phyloP scores from a whole-genome alignment of 2,797 vertebrate genomes.

The Tapera naevia region DNA sequence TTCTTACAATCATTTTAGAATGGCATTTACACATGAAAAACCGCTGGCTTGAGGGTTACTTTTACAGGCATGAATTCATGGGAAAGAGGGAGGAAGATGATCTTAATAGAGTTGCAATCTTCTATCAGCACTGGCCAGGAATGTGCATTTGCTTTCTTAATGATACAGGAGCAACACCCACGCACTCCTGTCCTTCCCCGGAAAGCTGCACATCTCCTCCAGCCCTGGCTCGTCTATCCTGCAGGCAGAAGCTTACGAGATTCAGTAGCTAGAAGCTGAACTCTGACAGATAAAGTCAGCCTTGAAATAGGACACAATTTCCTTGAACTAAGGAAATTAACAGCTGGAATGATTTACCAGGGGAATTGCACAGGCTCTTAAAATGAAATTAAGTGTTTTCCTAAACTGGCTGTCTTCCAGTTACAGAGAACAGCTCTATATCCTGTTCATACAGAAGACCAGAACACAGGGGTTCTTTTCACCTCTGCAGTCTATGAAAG shows the following conservation, averaged over 20 bases:
- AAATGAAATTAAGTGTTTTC: conserved; percentile 41
- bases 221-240: neutral
- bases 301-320: neutral
- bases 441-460: neutral
- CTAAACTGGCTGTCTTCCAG: neutral
- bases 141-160: neutral
- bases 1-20: neutral
- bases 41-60: neutral
- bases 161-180: neutral
- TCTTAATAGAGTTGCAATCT: neutral
- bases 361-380: neutral
- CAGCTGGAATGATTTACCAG: conserved; percentile 17
- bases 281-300: neutral
- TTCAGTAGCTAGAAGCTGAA: neutral
- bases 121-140: neutral
- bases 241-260: neutral
- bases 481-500: neutral
- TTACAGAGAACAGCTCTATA: neutral
- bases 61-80: neutral
- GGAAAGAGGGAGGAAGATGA: neutral
- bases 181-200: neutral
- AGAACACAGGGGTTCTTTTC: neutral
- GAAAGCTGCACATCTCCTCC: neutral
- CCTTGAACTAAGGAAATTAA: conserved; percentile 43
- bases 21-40: neutral